Evolutionary conservation across 2,888 invertebrate species (phyloP), one percentile per base, ranked within the genome.

Genomic region (Acleris laterana): DNA sequence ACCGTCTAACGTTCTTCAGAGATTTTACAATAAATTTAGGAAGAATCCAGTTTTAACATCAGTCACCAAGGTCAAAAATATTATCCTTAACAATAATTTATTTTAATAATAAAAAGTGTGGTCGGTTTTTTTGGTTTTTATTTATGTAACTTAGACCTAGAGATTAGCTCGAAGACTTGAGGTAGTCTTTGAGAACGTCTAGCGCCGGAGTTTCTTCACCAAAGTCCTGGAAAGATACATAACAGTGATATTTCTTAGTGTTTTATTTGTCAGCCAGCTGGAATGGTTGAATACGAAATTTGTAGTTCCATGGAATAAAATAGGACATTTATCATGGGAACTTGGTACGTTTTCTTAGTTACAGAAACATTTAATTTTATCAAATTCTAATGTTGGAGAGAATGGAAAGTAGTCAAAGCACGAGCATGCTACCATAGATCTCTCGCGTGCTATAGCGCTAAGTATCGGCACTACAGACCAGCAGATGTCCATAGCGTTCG

Each of bases 171-270:
- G 95, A 95, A 84, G 95, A 95, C 92, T 98, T 98, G 85, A 99
- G 96, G 93, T 99, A 98, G 87, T 99, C 98, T 93, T 97, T 97
- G 76, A 99, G 95, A 79, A 98, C 96, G 90, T 98, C 98, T 85
- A 98, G 95, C 70, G 99, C 99, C 75, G 97, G 98, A 63, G 98
- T 98, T 90, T 99, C 99, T 87, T 98, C 98, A 81, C 99, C 99
- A 88, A 97, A 99, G 93, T 99, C 99, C 97, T 97, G 90, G 77
- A 73, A 95, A 94, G 9, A 50, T 25, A 25, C 25, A 25, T 25
- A 25, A 7, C 5, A 5, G 25, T 25, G 25, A n/a, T n/a, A n/a
- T n/a, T n/a, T n/a, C n/a, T n/a, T n/a, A n/a, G n/a, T n/a, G n/a
- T n/a, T n/a, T 25, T 25, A 25, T 25, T 25, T 25, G 5, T 25